These are phyloP conservation scores for Brachypteracias leptosomus DNA, from an alignment of 2,113 vertebrate species.

Conservation along the genomic window DNA sequence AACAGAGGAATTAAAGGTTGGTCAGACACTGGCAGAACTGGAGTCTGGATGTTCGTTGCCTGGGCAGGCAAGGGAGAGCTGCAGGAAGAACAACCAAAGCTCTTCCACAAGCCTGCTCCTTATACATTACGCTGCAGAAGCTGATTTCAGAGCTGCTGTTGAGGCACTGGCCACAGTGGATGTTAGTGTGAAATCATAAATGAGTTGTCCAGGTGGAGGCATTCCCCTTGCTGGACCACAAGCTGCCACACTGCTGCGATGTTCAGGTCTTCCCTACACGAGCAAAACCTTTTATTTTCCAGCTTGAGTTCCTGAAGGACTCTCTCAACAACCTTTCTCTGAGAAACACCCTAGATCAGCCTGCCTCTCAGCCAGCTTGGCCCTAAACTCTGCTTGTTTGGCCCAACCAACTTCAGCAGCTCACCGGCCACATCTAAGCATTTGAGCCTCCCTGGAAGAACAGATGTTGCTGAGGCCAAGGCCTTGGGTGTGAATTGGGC, in stretches of 20 bases:
- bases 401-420: neutral
- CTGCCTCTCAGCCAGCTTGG: neutral
- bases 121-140: fast-evolving
- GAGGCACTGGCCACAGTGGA: neutral
- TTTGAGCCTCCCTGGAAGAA: neutral
- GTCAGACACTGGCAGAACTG: neutral
- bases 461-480: neutral
- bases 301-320: neutral
- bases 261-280: neutral
- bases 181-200: neutral
- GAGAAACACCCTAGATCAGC: neutral
- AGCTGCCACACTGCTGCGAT: neutral
- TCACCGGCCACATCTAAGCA: neutral
- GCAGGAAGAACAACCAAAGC: fast-evolving
- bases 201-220: neutral
- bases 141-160: neutral
- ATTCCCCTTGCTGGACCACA: neutral
- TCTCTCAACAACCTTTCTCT: neutral
- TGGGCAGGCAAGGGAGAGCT: neutral
- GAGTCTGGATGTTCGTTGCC: neutral
- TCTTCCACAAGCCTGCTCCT: neutral
- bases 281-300: neutral
- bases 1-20: neutral
- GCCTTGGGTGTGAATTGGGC: neutral
- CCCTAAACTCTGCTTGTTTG: neutral